A percentile compares a stretch with the other conserved stretches of the same genome.
Conservation (phyloP, 2,888 invertebrate species). For the Leptopilina myrica region DNA sequence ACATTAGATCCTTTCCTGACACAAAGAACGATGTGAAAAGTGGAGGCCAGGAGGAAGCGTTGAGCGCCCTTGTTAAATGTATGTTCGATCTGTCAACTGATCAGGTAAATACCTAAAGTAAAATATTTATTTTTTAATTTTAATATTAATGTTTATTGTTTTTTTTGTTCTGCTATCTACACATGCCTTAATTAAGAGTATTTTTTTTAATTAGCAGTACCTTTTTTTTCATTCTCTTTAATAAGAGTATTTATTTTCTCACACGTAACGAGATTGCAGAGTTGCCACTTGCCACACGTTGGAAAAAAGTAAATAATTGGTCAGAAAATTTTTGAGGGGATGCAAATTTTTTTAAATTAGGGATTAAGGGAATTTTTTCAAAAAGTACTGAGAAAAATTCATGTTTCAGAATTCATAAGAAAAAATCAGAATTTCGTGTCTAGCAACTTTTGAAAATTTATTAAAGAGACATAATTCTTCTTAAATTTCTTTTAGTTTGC, state of each 20-base stretch:
- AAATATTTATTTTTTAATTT: conserved; percentile 26
- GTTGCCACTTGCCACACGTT: too few species aligned
- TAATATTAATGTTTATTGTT: conserved; percentile 33
- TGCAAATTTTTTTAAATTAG: too few species aligned
- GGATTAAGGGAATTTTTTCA: too few species aligned
- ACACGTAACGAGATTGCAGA: conserved; percentile 3
- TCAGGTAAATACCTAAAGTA: conserved; percentile 62
- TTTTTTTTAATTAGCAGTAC: conserved; percentile 16
- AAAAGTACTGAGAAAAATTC: too few species aligned
- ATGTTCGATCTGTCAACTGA: conserved; percentile 69
- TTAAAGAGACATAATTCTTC: too few species aligned
- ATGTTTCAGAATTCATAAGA: too few species aligned
- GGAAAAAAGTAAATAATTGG: too few species aligned
- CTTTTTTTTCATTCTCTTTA: neutral
- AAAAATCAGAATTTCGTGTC: too few species aligned
- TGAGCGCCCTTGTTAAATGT: conserved; percentile 69
- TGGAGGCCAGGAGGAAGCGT: conserved; percentile 64
- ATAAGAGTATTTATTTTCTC: conserved; percentile 37
- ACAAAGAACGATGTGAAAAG: conserved; percentile 53
- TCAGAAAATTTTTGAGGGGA: too few species aligned
- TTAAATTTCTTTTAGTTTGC: too few species aligned
- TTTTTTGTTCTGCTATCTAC: conserved; percentile 13
- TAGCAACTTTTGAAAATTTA: too few species aligned
- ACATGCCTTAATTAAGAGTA: conserved; percentile 31
- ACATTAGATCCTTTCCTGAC: conserved; percentile 67